A percentile compares a stretch with the other conserved stretches of the same genome.
Evolutionary conservation across 2,113 vertebrate genomes (phyloP).

Genomic region (Otocyon megalotis): DNA sequence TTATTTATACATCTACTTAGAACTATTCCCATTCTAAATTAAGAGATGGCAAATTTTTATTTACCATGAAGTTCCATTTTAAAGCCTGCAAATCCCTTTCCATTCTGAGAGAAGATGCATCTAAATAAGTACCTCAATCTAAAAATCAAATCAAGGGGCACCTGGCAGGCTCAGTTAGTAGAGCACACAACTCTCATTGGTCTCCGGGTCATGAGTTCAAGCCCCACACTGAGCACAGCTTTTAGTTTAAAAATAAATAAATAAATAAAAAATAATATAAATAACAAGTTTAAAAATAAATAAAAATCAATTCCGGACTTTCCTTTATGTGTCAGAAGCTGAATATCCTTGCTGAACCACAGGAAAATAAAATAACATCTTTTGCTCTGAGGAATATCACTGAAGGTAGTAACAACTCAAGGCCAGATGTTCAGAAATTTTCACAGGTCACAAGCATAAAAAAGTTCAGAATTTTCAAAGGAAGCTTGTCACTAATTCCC

Average conservation of each 20-base stretch:
- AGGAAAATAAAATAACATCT: neutral
- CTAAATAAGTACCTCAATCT: neutral
- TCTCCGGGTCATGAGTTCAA: neutral
- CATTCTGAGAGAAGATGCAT: neutral
- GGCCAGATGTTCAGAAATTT: neutral
- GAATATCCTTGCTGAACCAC: slow-evolving; percentile 22
- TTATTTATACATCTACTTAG: neutral
- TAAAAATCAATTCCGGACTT: neutral
- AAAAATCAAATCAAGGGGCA: neutral
- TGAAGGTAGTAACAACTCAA: neutral
- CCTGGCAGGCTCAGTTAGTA: neutral
- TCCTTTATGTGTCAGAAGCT: neutral
- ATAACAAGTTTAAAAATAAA: neutral
- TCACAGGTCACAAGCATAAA: neutral
- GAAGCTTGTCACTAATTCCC: neutral
- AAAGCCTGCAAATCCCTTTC: neutral
- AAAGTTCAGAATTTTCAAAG: neutral
- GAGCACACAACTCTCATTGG: neutral
- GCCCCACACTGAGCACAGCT: neutral
- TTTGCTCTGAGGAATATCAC: slow-evolving; percentile 2
- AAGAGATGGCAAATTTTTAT: neutral
- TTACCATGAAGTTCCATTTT: neutral
- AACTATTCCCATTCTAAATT: slow-evolving; percentile 1
- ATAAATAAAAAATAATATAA: neutral
- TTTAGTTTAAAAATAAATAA: neutral